Base-by-base conservation (phyloP, 2,797 vertebrate genomes). In the Scleropages formosus region DNA sequence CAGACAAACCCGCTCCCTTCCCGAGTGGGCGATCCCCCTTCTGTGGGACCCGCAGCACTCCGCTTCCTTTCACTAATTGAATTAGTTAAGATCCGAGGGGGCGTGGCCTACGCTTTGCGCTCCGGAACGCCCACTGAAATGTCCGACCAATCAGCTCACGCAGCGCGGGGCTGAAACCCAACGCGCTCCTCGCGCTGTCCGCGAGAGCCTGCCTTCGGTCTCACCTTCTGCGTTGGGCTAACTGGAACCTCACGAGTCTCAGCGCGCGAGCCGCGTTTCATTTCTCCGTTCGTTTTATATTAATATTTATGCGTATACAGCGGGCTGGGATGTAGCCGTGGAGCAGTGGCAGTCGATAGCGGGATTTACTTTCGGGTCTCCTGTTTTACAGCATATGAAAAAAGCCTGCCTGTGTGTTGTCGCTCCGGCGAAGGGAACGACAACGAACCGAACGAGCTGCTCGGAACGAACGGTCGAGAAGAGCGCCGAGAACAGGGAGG, bases 41-140 rank as follows among this genome's bases (percentile, higher is more conserved):
- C 80, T 82, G 65, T 78, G 58, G 84, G 44, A 75, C 82, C 75
- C 75, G 80, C 81, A 83, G 85, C 87, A 83, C 85, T 81, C 68
- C 80, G 79, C 85, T 83, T 83, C 87, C 81, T 79, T 88, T 75
- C 72, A 1, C 87, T 94, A 95, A 97, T 95, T 96, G 90, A 93
- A 95, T 95, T 95, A 96, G 91, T 91, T 85, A 87, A 90, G 87
- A 88, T 94, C 61, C 91, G 92, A 87, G 93, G 90, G 89, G 83
- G 85, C 80, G 80, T 72, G 74, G 0, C 83, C 83, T 81, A 81
- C 84, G 87, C 86, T 85, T 84, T 81, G 81, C 85, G 87, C 86
- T 85, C 18, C 18, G 13, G 8, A 78, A 91, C 95, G 84, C 94
- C 95, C 90, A 86, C 90, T 85, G 87, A 88, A 81, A 79, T 63